Evolutionary conservation across 2,797 vertebrate species (phyloP), one percentile per base, ranked within the genome.

Genomic region (Liparis tanakae): DNA sequence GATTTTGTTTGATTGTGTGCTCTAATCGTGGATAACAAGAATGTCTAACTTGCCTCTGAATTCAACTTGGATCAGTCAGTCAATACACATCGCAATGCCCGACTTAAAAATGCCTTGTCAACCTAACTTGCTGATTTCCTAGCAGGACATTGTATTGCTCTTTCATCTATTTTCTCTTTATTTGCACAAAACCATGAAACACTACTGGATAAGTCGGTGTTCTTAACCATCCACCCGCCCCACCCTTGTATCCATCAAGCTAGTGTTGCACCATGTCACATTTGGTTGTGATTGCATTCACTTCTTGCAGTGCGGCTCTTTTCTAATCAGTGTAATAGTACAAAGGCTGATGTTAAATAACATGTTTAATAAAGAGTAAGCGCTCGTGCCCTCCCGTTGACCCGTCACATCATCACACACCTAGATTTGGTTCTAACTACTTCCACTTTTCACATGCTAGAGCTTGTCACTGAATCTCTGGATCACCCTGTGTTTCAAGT

Each of bases 401-500:
- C 46, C 53, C 53, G 0, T 39, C 57, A 62, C 34, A 18, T 60
- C 9, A 30, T 0, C 43, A 41, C 37, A 61, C 33, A 25, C 13
- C 44, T 5, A 1, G n/a, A 46, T 67, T 58, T 67, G 44, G 34
- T 12, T 20, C 0, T 10, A 36, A 22, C 39, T 46, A 22, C 44
- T 56, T 75, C 53, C 50, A 22, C 43, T 59, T 63, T 50, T 60
- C n/a, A 43, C 41, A 20, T 67, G 59, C 30, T 33, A 25, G 7
- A 58, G 33, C 25, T 37, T 46, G 65, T 56, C 39, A 69, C 39
- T 53, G 22, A 18, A 57, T 48, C 46, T 9, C 44, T n/a, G 44
- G 59, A 25, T 60, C 51, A 33, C 4, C 7, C n/a, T 41, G n/a
- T 59, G 39, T 66, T 76, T 60, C 12, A 44, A 37, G 54, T 65